Base-by-base conservation (phyloP, 2,797 vertebrate species). In the Sebastes alutus region DNA sequence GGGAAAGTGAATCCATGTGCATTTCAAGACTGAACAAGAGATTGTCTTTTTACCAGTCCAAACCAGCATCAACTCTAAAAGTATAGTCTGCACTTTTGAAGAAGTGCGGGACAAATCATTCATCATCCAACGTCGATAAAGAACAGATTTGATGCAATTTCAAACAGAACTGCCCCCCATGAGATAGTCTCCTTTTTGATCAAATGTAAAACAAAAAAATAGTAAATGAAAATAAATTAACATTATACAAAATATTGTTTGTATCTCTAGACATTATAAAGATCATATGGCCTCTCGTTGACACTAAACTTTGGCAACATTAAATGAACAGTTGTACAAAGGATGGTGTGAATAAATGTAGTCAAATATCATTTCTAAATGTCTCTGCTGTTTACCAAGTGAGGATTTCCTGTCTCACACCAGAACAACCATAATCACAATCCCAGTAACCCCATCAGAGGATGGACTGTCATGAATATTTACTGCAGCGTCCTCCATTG, bases 291-390 rank as follows among this genome's bases (percentile, higher is more conserved):
- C 75, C 55, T 73, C 29, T 49, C 13, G 67, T 78, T 72, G 35
- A 86, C 49, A 58, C 56, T 3, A 71, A 55, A 32, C 62, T 85
- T 86, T 90, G 85, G 90, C 86, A 89, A 88, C 30, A 49, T 67
- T 42, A 74, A 69, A 85, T 49, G 14, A 72, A 25, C 5, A 10
- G 13, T 30, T 64, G 68, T 52, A 58, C 22, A 80, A 29, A 78
- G 13, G 11, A 75, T 42, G 14, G 3, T 81, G 27, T 46, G 18
- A 71, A 81, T 30, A 64, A 16, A 74, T 42, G 14, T 9, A 22
- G 8, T 60, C 9, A 59, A 77, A 59, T 38, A 11, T 58, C 13
- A 69, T 74, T 12, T 6, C 18, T 42, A 58, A 38, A 49, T 30
- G 9, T 3, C 32, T 67, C 6, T 33, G 46, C 29, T 59, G 27